Evolutionary conservation across 2,888 invertebrate species (phyloP), one percentile per base, ranked within the genome.

Genomic region (Sinopyrophorus schimmeli): DNA sequence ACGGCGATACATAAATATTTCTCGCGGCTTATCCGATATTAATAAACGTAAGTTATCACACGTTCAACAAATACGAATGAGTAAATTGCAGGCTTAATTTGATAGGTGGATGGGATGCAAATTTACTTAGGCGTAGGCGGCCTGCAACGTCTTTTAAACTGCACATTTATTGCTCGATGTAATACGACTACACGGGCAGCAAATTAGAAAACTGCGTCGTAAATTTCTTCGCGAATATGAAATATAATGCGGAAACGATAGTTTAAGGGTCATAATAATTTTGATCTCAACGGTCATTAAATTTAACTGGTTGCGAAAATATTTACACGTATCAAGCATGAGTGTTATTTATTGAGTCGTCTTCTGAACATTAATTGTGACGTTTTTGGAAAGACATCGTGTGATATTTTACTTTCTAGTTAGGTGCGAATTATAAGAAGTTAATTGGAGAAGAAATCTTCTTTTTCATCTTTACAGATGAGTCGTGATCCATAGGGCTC

Each of bases 31-130:
- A n/a, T n/a, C n/a, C n/a, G n/a, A n/a, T n/a, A n/a, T n/a, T n/a
- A n/a, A n/a, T n/a, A n/a, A n/a, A n/a, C n/a, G n/a, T n/a, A n/a
- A n/a, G n/a, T n/a, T n/a, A n/a, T n/a, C n/a, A n/a, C n/a, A n/a
- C n/a, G n/a, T n/a, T n/a, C n/a, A n/a, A n/a, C n/a, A n/a, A n/a
- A n/a, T n/a, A 35, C 28, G 43, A 43, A 43, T 35, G 35, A 23
- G 43, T 35, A 43, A 43, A 43, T 43, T 43, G 24, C 34, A 30
- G 10, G 27, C 28, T 34, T 43, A 43, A 43, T 43, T 43, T 27
- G 35, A 35, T 34, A 35, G 35, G 35, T 24, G 26, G 34, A 35
- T 43, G 20, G 20, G 43, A 43, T 43, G 43, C 43, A 43, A 16
- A 43, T 35, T 32, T 43, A 35, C 5, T n/a, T 9, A 27, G 20